A percentile compares a stretch with the other conserved stretches of the same genome.
phyloP scores from a whole-genome alignment of 2,888 invertebrate species.

The Zygaena filipendulae region DNA sequence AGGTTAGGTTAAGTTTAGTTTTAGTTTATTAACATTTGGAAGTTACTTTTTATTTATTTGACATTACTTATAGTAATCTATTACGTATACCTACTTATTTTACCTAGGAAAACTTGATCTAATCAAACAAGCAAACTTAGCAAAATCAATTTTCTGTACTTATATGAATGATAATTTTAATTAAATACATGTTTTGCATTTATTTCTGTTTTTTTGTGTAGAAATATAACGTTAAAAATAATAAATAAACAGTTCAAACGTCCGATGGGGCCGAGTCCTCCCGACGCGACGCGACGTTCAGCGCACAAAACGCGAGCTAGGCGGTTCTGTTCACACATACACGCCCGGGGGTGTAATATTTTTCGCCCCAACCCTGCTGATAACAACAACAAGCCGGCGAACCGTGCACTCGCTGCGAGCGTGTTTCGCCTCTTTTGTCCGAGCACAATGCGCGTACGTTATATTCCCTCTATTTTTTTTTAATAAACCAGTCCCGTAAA shows the following conservation, averaged over 20 bases:
- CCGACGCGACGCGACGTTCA: constrained; percentile 14
- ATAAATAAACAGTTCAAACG: constrained; percentile 29
- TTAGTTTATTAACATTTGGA: too few species aligned
- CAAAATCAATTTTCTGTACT: too few species aligned
- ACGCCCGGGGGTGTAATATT: constrained; percentile 63
- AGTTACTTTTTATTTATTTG: too few species aligned
- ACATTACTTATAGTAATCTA: too few species aligned
- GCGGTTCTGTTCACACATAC: constrained; percentile 32
- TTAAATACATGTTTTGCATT: too few species aligned
- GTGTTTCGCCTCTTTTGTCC: constrained; percentile 42
- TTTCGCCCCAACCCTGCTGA: constrained; percentile 48
- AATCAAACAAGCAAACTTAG: too few species aligned
- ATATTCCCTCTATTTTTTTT: constrained; percentile 26
- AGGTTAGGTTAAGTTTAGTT: too few species aligned
- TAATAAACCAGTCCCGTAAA: constrained; percentile 36
- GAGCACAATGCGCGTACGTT: constrained; percentile 40
- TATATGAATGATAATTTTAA: too few species aligned
- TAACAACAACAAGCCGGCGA: constrained; percentile 41
- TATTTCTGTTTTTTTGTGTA: too few species aligned
- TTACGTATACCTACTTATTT: too few species aligned
- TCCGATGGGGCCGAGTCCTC: constrained; percentile 22
- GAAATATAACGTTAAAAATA: too few species aligned
- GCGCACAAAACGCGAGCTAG: constrained; percentile 25
- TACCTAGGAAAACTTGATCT: too few species aligned
- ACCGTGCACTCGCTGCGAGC: constrained; percentile 26